Base-by-base conservation (phyloP, 1,140 invertebrate genomes). In the Drosophila ohnishii region DNA sequence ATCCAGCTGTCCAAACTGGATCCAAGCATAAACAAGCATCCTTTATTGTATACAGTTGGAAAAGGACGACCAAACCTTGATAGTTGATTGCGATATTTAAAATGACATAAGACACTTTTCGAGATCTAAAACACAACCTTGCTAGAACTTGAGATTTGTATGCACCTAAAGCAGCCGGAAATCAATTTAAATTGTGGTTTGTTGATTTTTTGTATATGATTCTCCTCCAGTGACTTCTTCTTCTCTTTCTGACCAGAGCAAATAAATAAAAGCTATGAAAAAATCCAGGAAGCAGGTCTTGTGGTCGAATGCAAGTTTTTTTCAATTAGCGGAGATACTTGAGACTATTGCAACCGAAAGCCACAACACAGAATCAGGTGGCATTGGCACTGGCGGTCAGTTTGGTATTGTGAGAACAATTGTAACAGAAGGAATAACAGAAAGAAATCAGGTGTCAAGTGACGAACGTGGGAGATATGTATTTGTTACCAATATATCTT, bases 251-350 rank as follows among this genome's bases (percentile, higher is more conserved):
- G 35, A 39, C 40, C 34, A 34, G 39, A 25, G 30, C 40, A 69
- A 69, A 71, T 42, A 69, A 69, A 69, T 44, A 28, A 40, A 42
- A 40, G n/a, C 35, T 39, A 39, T 32, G 13, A 50, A 42, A 71
- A 30, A 48, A 47, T 19, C 32, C 42, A 63, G 64, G 70, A 79
- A 87, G 45, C 75, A 40, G 37, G 19, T 40, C 60, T 82, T 87
- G 84, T 53, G 83, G 83, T 86, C 42, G 8, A 25, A 14, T 5
- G 51, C 57, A 44, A 28, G 37, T 71, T 67, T 82, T 80, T 76
- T 87, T 76, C 83, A 89, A 89, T 88, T 88, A 80, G 59, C 47
- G 16, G 60, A 59, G 83, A 57, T 75, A 78, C 53, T 69, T 75
- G 83, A 86, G 58, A 82, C 75, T 61, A 55, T 66, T 71, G 39